phyloP scores from a whole-genome alignment of 2,888 invertebrate species.

The Agrilus mali region DNA sequence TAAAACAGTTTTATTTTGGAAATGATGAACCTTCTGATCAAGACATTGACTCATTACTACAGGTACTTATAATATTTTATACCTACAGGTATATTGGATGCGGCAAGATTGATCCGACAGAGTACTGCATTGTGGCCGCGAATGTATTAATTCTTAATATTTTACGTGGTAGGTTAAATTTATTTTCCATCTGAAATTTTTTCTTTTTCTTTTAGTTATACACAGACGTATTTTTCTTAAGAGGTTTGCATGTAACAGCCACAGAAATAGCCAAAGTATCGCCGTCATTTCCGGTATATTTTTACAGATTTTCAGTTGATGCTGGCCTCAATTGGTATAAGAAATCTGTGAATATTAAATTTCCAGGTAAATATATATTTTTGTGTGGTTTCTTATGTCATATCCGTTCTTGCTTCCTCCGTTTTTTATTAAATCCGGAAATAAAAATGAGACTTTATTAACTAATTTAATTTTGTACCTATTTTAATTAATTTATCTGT shows the following conservation, averaged over 20 bases:
- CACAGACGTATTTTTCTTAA: constrained; percentile 24
- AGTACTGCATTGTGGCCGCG: too few relatives aligned
- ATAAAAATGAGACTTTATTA: too few relatives aligned
- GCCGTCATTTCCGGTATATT: constrained; percentile 1
- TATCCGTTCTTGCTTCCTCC: too few relatives aligned
- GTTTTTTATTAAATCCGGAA: too few relatives aligned
- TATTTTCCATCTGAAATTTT: background rate
- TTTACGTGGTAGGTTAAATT: too few relatives aligned
- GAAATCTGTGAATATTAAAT: background rate
- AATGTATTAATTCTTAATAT: too few relatives aligned
- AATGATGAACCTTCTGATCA: background rate
- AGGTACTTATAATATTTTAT: too few relatives aligned
- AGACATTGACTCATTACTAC: background rate
- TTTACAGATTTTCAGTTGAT: constrained; percentile 4
- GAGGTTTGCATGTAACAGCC: constrained; percentile 17
- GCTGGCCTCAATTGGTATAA: constrained; percentile 6
- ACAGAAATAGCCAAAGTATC: constrained; percentile 4
- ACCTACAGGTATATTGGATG: too few relatives aligned
- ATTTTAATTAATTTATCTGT: too few relatives aligned
- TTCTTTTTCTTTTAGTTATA: constrained; percentile 22
- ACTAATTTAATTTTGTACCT: too few relatives aligned
- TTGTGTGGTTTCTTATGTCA: background rate
- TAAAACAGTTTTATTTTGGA: background rate
- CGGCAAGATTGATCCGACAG: too few relatives aligned
- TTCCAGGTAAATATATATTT: background rate